Evolutionary conservation across 2,113 vertebrate species (phyloP), one percentile per base, ranked within the genome.

Genomic region (Uria lomvia): DNA sequence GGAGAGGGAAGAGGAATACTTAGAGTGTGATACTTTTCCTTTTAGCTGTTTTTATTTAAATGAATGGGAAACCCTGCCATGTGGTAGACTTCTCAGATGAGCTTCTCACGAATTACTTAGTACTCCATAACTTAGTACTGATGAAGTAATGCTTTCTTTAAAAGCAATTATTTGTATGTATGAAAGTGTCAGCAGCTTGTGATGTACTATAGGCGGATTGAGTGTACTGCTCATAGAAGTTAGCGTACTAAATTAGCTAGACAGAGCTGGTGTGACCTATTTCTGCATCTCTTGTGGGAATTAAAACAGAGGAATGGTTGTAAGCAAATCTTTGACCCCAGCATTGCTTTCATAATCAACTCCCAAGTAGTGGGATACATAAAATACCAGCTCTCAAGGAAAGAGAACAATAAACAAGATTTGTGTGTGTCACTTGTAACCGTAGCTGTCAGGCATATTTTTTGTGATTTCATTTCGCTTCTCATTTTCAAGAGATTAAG

Each of bases 231-330:
- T 95, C 82, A 91, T 74, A 86, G 78, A 55, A 85, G 34, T 93
- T 86, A 96, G 34, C 52, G 43, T 38, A 72, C 49, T 53, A 18
- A 95, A 71, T 97, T 87, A 95, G 26, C 13, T 17, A 82, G 81
- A 32, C 68, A 82, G 71, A 67, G 87, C 63, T 88, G 88, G 32
- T 86, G 68, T 91, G 94, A 97, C 95, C 94, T 96, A 90, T 96
- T 97, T 97, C 93, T 97, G 90, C 89, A 62, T 96, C 92, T 94
- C 91, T 84, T 87, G 76, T 47, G 95, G 97, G 91, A 97, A 97
- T 97, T 96, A 94, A 84, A 73, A 73, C 60, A 86, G 60, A 89
- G 53, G 55, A 95, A 43, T 24, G 68, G 58, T 79, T 94, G 77
- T 79, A 94, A 91, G 75, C 89, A 89, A 92, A 86, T 91, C 68